Evolutionary conservation across 2,797 vertebrate species (phyloP).

Genomic region (Sebastes cheni): DNA sequence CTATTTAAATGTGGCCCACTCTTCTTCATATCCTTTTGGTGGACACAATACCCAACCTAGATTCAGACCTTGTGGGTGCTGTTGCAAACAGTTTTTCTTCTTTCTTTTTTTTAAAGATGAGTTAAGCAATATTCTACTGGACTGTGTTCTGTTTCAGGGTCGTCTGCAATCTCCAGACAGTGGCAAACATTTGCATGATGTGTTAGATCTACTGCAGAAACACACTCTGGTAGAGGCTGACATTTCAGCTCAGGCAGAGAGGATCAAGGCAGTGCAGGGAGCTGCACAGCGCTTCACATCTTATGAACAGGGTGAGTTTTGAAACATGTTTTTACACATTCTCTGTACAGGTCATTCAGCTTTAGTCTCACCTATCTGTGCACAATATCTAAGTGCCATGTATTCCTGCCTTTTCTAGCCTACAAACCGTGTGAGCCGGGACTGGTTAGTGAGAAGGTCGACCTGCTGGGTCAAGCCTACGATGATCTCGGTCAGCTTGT

Average conservation of each 20-base stretch:
- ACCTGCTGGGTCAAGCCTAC: conserved; percentile 86
- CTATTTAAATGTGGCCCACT: neutral
- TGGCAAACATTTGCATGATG: conserved; percentile 93
- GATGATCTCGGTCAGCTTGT: conserved; percentile 88
- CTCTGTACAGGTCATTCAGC: neutral
- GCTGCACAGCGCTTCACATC: conserved; percentile 87
- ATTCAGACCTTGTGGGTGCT: neutral
- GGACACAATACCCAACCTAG: neutral
- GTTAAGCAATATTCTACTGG: neutral
- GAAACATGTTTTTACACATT: neutral
- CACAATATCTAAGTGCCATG: neutral
- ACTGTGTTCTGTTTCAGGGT: conserved; percentile 75
- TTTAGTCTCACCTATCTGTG: conserved; percentile 5
- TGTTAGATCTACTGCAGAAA: conserved; percentile 93
- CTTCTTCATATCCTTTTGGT: neutral
- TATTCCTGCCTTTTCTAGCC: conserved; percentile 68
- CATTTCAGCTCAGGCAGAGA: conserved; percentile 91
- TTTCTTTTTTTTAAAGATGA: neutral
- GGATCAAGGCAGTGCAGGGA: conserved; percentile 87
- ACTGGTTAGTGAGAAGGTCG: conserved; percentile 87
- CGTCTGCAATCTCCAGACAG: conserved; percentile 92
- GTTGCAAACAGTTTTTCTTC: neutral
- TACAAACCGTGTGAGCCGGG: conserved; percentile 94
- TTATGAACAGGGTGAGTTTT: conserved; percentile 83
- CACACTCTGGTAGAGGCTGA: conserved; percentile 94